phyloP scores from a whole-genome alignment of 2,113 vertebrate genomes.

The Corapipo altera region DNA sequence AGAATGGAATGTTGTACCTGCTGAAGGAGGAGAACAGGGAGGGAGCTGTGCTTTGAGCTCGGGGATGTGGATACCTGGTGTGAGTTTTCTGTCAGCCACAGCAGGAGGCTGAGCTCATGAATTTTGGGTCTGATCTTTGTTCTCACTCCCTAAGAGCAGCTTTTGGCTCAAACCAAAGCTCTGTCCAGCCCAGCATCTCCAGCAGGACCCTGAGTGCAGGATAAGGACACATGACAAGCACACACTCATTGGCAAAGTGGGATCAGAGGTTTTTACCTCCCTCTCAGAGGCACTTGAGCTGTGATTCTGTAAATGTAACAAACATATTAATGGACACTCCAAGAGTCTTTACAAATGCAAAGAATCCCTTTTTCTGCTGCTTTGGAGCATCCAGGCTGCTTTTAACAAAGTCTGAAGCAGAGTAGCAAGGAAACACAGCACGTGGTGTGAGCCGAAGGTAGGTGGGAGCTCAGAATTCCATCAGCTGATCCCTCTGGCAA shows the following conservation, averaged over 20 bases:
- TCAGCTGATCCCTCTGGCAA: neutral
- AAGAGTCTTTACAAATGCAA: neutral
- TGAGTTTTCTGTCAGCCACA: neutral
- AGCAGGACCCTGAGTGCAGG: neutral
- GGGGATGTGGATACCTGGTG: neutral
- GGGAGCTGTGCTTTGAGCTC: neutral
- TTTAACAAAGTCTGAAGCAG: neutral
- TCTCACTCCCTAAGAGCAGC: neutral
- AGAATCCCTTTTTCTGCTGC: neutral
- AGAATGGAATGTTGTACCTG: neutral
- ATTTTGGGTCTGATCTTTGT: neutral
- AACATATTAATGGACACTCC: neutral
- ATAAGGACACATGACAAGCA: neutral
- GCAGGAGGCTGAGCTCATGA: neutral
- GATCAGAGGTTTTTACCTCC: neutral
- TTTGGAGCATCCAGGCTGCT: neutral
- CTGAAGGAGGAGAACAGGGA: neutral
- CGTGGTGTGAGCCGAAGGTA: rapidly evolving
- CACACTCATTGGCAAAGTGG: neutral
- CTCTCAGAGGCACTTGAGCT: neutral
- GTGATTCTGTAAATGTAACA: neutral
- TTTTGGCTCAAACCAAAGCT: neutral
- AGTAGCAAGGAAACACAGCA: rapidly evolving
- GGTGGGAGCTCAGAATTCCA: neutral
- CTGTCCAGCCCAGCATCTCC: neutral